Evolutionary conservation across 2,113 vertebrate species (phyloP).

Genomic region (Oncorhynchus clarkii): DNA sequence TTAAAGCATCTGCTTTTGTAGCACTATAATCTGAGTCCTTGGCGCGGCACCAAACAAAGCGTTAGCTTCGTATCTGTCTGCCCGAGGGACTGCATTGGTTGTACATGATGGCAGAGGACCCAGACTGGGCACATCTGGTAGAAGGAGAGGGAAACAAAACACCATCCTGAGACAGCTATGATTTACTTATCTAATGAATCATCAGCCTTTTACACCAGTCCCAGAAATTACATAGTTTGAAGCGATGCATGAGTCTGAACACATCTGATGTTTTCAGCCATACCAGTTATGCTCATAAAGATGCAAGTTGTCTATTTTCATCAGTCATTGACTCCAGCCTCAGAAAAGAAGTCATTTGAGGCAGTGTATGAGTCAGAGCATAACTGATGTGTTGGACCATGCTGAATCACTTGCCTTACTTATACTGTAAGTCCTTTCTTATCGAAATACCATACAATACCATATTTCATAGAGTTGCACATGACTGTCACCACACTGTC

Average conservation of each 20-base stretch:
- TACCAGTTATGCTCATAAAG: neutral
- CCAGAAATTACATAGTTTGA: neutral
- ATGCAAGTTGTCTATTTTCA: too few species aligned
- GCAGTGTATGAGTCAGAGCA: too few species aligned
- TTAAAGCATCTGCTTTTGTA: slow-evolving; percentile 24
- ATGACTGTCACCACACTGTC: too few species aligned
- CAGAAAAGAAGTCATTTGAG: too few species aligned
- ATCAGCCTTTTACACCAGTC: slow-evolving; percentile 14
- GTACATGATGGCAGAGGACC: slow-evolving; percentile 34
- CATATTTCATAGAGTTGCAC: too few species aligned
- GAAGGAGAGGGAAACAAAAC: slow-evolving; percentile 14
- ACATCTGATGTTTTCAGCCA: neutral
- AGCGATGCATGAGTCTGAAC: slow-evolving; percentile 3
- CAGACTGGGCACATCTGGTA: slow-evolving; percentile 7
- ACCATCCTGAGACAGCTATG: slow-evolving; percentile 29
- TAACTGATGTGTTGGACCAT: too few species aligned
- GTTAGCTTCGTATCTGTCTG: slow-evolving; percentile 47
- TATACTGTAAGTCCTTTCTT: too few species aligned
- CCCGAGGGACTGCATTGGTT: slow-evolving; percentile 47
- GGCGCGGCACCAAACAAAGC: slow-evolving; percentile 46
- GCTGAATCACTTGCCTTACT: too few species aligned
- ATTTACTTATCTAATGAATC: slow-evolving; percentile 27
- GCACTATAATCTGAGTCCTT: slow-evolving; percentile 18
- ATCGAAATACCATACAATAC: too few species aligned
- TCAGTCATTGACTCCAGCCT: too few species aligned